phyloP scores from a whole-genome alignment of 2,797 vertebrate species.

The Epinephelus malabaricus region DNA sequence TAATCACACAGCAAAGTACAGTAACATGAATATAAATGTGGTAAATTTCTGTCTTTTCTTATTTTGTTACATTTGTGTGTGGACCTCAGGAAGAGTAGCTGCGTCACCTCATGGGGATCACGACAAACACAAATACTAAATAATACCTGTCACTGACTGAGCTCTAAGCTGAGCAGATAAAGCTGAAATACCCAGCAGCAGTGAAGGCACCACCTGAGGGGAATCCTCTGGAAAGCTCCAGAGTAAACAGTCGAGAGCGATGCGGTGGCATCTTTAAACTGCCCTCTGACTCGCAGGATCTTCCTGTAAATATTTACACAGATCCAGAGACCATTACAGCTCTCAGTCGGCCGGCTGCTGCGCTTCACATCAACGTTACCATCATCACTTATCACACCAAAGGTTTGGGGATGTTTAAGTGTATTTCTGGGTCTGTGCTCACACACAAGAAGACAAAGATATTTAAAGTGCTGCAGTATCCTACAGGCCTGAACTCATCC shows the following conservation, averaged over 20 bases:
- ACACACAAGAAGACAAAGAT: background rate
- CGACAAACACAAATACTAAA: no score
- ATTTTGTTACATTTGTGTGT: no score
- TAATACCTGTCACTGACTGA: no score
- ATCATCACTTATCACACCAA: background rate
- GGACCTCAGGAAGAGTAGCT: no score
- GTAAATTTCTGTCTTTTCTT: no score
- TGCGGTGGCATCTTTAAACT: slow-evolving; percentile 15
- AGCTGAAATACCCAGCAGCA: background rate
- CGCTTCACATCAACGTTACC: background rate
- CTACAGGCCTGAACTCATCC: background rate
- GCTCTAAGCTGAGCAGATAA: background rate
- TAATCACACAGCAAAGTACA: no score
- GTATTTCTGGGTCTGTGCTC: background rate
- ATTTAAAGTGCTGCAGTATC: background rate
- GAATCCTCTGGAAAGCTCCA: slow-evolving; percentile 2
- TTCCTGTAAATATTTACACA: slow-evolving; percentile 52
- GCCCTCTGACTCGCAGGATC: slow-evolving; percentile 22
- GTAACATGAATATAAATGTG: no score
- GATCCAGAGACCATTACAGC: slow-evolving; percentile 2
- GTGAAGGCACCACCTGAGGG: background rate
- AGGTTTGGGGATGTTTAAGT: background rate
- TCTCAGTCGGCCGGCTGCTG: slow-evolving; percentile 2
- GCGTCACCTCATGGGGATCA: no score
- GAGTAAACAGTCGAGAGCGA: slow-evolving; percentile 29